phyloP scores from a whole-genome alignment of 2,888 invertebrate species.

The Plemyria rubiginata region DNA sequence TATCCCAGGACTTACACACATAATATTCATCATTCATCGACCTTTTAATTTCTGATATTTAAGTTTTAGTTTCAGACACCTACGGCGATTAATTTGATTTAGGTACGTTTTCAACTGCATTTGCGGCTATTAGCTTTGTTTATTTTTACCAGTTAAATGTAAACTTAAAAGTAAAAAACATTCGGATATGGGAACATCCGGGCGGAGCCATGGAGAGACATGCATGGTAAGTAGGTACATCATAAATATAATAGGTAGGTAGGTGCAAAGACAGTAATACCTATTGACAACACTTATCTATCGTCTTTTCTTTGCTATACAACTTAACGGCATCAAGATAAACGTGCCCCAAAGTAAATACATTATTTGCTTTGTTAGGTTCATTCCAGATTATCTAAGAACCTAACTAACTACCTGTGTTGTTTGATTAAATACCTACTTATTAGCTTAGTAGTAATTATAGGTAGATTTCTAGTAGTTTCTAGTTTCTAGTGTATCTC shows the following conservation, averaged over 20 bases:
- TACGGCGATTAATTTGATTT: background rate
- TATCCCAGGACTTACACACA: too few species aligned
- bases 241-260: background rate
- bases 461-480: too few species aligned
- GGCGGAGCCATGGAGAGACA: too few species aligned
- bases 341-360: background rate
- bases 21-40: too few species aligned
- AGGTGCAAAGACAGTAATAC: slow-evolving; percentile 3
- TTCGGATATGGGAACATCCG: too few species aligned
- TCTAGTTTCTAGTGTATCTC: too few species aligned
- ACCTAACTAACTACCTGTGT: background rate
- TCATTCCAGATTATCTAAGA: background rate
- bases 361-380: slow-evolving; percentile 3
- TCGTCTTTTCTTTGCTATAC: slow-evolving; percentile 11
- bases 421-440: background rate
- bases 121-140: too few species aligned
- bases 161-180: too few species aligned
- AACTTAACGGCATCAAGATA: background rate
- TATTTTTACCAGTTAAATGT: too few species aligned
- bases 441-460: too few species aligned
- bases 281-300: slow-evolving; percentile 12
- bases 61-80: background rate
- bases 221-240: too few species aligned
- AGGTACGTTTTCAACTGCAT: background rate
- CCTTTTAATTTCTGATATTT: too few species aligned